Percentiles rank a stretch among this genome's conserved stretches.
Evolutionary conservation across 2,797 vertebrate genomes (phyloP).

Genomic region (Anabacerthia variegaticeps): DNA sequence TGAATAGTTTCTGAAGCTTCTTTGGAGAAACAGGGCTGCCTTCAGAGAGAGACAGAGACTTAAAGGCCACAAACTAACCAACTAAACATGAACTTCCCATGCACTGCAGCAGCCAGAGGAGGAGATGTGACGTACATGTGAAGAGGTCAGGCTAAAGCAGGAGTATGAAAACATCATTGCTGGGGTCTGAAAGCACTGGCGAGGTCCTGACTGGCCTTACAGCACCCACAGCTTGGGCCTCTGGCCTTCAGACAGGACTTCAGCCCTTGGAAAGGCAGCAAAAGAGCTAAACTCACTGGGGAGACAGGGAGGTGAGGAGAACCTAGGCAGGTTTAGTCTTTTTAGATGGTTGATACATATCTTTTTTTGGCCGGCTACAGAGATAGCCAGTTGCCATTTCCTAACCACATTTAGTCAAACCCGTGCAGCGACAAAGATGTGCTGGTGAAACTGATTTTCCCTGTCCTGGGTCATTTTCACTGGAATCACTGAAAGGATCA

Average conservation of each 20-base stretch:
- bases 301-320: not conserved
- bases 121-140: accelerated
- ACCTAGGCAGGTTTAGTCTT: not conserved
- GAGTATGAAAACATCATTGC: not conserved
- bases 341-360: not conserved
- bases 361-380: not conserved
- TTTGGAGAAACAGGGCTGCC: not conserved
- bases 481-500: not conserved
- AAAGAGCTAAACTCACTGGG: not conserved
- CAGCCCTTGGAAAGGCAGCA: not conserved
- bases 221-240: not conserved
- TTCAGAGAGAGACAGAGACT: not conserved
- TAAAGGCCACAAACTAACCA: not conserved
- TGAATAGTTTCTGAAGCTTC: not conserved
- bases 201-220: not conserved
- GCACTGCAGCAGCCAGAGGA: not conserved
- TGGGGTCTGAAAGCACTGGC: not conserved
- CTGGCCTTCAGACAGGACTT: not conserved
- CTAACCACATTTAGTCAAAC: not conserved
- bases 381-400: not conserved
- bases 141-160: not conserved
- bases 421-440: not conserved
- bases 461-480: not conserved
- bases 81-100: accelerated
- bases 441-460: not conserved